These are phyloP conservation scores for Phocoena phocoena DNA, from an alignment of 2,113 vertebrate species.

Conservation along the genomic window DNA sequence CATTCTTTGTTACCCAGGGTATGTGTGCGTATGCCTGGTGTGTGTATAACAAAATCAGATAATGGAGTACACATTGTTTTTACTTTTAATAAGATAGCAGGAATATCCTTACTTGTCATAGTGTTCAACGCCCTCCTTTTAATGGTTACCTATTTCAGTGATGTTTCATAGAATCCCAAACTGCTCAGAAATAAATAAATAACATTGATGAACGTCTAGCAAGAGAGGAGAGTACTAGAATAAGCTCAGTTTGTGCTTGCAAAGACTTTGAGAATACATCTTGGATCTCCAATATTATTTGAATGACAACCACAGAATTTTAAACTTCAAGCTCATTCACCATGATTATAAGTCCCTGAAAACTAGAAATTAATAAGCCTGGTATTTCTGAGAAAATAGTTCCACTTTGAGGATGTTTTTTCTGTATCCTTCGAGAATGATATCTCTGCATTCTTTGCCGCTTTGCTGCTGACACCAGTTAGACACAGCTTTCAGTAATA, in stretches of 20 bases:
- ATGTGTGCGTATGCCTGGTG: background rate
- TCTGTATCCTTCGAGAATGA: background rate
- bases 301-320: constrained; percentile 8
- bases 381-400: constrained; percentile 47
- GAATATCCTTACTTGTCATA: background rate
- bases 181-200: background rate
- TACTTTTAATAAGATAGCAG: background rate
- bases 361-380: constrained; percentile 16
- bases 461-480: constrained; percentile 43
- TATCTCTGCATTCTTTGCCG: background rate
- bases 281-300: constrained; percentile 35
- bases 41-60: background rate
- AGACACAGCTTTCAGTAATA: constrained; percentile 16
- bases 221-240: background rate
- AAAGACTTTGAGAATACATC: constrained; percentile 6
- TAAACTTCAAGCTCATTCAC: background rate
- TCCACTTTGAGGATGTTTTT: constrained; percentile 9
- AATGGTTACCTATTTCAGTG: background rate
- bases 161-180: background rate
- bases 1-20: background rate
- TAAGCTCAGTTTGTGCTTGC: background rate
- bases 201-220: background rate
- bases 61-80: background rate
- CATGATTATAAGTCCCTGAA: background rate
- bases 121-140: background rate